Percentiles rank a stretch among this genome's conserved stretches.
Conservation (phyloP, 2,888 invertebrate species). For the Abrostola tripartita region DNA sequence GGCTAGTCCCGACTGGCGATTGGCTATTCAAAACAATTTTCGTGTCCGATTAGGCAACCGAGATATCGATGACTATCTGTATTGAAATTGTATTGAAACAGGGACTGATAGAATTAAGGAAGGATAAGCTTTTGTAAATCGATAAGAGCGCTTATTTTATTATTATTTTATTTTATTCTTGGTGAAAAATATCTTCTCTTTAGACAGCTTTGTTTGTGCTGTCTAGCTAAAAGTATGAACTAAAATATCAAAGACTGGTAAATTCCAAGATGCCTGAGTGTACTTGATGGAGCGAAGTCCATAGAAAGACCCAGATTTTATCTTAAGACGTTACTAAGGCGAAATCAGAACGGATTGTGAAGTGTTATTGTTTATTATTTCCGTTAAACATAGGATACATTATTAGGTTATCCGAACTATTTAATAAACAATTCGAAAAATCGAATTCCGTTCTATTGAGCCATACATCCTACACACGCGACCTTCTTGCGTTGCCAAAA, state of each 20-base stretch:
- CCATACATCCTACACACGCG: conserved; percentile 14
- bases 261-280: too few relatives aligned
- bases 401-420: too few relatives aligned
- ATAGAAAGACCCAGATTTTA: too few relatives aligned
- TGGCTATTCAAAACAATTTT: conserved; percentile 73
- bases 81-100: conserved; percentile 31
- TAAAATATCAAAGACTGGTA: too few relatives aligned
- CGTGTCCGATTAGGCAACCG: conserved; percentile 38
- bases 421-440: too few relatives aligned
- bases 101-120: conserved; percentile 26
- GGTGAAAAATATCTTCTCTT: not conserved
- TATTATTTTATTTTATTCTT: too few relatives aligned
- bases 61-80: conserved; percentile 41
- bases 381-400: too few relatives aligned
- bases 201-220: not conserved
- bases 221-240: not conserved
- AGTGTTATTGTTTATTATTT: too few relatives aligned
- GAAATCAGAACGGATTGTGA: too few relatives aligned
- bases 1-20: conserved; percentile 57
- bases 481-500: conserved; percentile 11
- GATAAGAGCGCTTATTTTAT: not conserved
- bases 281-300: too few relatives aligned
- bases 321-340: too few relatives aligned
- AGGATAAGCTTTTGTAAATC: conserved; percentile 4
- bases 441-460: not conserved